phyloP scores from a whole-genome alignment of 2,888 invertebrate species.

The Conus canariensis region DNA sequence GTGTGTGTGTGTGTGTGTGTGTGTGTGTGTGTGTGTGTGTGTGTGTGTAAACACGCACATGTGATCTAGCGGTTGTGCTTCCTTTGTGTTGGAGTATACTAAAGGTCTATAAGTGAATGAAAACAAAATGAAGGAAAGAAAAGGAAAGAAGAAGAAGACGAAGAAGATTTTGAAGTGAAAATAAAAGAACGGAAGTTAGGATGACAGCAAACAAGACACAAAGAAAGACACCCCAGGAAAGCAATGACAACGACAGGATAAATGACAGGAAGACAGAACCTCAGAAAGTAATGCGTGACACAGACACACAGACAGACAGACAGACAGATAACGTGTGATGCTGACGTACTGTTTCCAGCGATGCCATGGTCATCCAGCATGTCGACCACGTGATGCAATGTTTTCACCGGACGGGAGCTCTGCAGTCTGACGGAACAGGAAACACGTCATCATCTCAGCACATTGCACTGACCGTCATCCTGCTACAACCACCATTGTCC shows the following conservation, averaged over 20 bases:
- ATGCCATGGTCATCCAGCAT: background rate
- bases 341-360: background rate
- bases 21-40: too few species aligned
- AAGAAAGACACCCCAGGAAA: background rate
- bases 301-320: background rate
- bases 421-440: background rate
- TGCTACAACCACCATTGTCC: background rate
- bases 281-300: background rate
- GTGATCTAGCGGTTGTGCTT: too few species aligned
- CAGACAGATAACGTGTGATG: background rate
- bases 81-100: too few species aligned
- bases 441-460: background rate
- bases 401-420: conserved; percentile 22
- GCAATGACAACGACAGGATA: background rate
- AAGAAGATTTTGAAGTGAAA: too few species aligned
- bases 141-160: too few species aligned
- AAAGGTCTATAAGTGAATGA: too few species aligned
- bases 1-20: too few species aligned
- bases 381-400: conserved; percentile 15
- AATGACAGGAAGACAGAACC: background rate
- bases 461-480: background rate
- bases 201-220: background rate
- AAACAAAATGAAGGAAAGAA: too few species aligned
- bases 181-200: background rate
- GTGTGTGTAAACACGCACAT: too few species aligned